phyloP scores from a whole-genome alignment of 2,113 vertebrate genomes.

The Melospiza melodia region DNA sequence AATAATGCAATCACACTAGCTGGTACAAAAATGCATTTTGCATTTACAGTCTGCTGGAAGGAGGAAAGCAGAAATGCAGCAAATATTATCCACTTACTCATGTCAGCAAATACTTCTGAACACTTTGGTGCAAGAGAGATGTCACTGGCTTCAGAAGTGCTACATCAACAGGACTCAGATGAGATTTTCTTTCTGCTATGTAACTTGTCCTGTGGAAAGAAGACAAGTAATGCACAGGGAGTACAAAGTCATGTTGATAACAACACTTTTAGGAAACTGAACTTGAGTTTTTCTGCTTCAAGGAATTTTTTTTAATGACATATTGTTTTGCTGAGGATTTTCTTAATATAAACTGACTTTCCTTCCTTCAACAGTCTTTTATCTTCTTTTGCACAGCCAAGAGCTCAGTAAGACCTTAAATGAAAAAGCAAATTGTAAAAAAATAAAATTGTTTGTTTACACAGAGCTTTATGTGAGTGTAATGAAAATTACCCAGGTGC shows the following conservation, averaged over 20 bases:
- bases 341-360: not conserved
- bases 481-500: conserved; percentile 25
- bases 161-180: not conserved
- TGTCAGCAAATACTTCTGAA: not conserved
- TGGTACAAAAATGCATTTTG: not conserved
- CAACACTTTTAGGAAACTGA: not conserved
- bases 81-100: not conserved
- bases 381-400: not conserved
- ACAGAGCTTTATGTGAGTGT: not conserved
- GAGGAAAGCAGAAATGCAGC: not conserved
- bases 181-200: not conserved
- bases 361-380: not conserved
- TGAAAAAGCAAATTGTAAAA: not conserved
- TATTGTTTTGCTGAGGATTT: not conserved
- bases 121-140: not conserved
- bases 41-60: not conserved
- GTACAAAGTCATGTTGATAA: not conserved
- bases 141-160: not conserved
- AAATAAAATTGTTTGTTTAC: conserved; percentile 33
- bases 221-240: not conserved
- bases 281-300: not conserved
- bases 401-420: not conserved
- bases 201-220: not conserved
- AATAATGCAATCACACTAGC: not conserved
- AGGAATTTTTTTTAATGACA: not conserved